Conservation (phyloP, 2,888 invertebrate species). For the Timema cristinae region DNA sequence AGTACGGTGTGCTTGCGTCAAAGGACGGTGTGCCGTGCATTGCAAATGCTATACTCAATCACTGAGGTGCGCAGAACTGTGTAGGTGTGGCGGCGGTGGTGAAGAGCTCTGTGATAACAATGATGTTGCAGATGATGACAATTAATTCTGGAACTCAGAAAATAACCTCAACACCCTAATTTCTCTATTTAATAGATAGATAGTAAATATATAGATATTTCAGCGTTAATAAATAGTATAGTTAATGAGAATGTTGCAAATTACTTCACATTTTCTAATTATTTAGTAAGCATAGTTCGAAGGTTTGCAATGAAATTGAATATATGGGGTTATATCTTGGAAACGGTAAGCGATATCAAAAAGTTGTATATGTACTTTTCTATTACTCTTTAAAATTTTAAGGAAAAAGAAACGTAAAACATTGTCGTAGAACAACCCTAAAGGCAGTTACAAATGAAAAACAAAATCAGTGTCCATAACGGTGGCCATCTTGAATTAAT, state of each 20-base stretch:
- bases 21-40: conserved; percentile 5
- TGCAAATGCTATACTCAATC: background rate
- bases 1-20: conserved; percentile 6
- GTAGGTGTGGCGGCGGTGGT: background rate
- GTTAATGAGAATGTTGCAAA: background rate
- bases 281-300: background rate
- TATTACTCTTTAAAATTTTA: background rate
- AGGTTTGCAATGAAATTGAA: background rate
- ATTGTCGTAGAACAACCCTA: background rate
- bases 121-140: background rate
- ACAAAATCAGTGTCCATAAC: background rate
- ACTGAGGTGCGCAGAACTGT: background rate
- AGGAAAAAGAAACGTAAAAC: background rate
- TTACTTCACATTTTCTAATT: background rate
- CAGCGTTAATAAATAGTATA: background rate
- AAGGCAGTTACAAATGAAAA: background rate
- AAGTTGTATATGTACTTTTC: background rate
- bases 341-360: background rate
- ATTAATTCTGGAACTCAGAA: background rate
- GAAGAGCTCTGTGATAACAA: conserved; percentile 8
- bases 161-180: background rate
- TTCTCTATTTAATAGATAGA: background rate
- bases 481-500: background rate
- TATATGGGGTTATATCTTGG: background rate
- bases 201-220: background rate